Conservation (phyloP, 2,888 invertebrate species). For the Shargacucullia verbasci region DNA sequence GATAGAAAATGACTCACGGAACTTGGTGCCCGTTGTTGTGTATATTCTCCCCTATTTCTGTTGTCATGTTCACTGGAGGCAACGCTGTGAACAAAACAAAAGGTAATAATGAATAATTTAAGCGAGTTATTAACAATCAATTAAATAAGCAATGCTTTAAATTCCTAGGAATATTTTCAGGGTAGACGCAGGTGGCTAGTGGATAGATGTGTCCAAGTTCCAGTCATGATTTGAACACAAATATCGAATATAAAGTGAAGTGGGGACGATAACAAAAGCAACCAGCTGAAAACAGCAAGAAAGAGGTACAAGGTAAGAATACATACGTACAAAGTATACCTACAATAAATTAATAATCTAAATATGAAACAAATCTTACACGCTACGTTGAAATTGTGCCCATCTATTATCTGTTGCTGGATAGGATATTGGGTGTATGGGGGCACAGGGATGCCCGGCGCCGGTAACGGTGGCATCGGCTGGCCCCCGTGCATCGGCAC, state of each 20-base stretch:
- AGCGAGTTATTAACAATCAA: too few species aligned
- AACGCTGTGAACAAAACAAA: slow-evolving; percentile 23
- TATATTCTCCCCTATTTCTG: slow-evolving; percentile 34
- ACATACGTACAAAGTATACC: neutral
- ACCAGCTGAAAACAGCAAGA: too few species aligned
- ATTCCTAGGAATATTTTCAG: too few species aligned
- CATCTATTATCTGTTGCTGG: slow-evolving; percentile 24
- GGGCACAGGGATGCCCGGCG: slow-evolving; percentile 51
- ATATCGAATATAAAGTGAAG: too few species aligned
- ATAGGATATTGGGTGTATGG: slow-evolving; percentile 51
- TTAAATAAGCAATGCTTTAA: too few species aligned
- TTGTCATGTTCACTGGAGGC: slow-evolving; percentile 16
- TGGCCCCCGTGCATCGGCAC: slow-evolving; percentile 40
- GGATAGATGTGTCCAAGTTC: too few species aligned
- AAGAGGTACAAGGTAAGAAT: too few species aligned
- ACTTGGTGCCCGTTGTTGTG: slow-evolving; percentile 45
- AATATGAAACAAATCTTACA: slow-evolving; percentile 56
- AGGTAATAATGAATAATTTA: too few species aligned
- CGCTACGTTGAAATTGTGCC: slow-evolving; percentile 61
- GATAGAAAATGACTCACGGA: slow-evolving; percentile 33
- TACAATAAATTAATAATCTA: neutral
- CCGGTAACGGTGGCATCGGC: slow-evolving; percentile 32
- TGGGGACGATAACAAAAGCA: too few species aligned
- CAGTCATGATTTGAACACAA: too few species aligned
- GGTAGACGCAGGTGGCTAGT: too few species aligned